Conservation (phyloP, 2,888 invertebrate genomes). For the Nymphalis urticae region DNA sequence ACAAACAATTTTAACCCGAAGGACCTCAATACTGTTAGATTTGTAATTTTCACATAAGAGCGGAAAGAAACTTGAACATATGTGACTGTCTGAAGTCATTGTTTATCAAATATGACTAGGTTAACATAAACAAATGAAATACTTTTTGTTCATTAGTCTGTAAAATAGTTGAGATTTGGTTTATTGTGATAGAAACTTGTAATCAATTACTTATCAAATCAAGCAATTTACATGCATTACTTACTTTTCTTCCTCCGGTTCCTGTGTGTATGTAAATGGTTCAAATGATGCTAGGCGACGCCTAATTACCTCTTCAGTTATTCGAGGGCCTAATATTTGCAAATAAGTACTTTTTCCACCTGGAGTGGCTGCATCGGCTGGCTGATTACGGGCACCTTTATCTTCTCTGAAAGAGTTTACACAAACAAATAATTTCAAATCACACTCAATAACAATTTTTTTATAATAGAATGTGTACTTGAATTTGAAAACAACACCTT, state of each 20-base stretch:
- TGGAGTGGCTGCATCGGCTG: constrained; percentile 52
- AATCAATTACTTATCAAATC: not conserved
- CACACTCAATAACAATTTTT: not conserved
- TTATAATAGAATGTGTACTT: not conserved
- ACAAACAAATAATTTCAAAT: too few relatives aligned
- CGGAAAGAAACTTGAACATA: too few relatives aligned
- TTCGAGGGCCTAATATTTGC: constrained; percentile 61
- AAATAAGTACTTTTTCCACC: constrained; percentile 56
- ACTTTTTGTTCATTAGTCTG: too few relatives aligned
- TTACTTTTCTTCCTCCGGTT: constrained; percentile 72
- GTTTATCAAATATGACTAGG: too few relatives aligned
- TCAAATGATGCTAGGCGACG: constrained; percentile 67
- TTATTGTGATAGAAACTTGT: too few relatives aligned
- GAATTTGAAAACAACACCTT: too few relatives aligned
- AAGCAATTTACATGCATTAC: constrained; percentile 29
- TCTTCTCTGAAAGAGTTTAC: constrained; percentile 55
- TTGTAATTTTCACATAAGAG: too few relatives aligned
- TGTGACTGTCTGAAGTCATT: too few relatives aligned
- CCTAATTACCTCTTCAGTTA: constrained; percentile 72
- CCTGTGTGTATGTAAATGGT: constrained; percentile 69
- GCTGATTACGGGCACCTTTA: constrained; percentile 51
- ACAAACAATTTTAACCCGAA: too few relatives aligned
- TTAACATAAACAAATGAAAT: too few relatives aligned
- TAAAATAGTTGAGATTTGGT: too few relatives aligned
- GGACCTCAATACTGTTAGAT: too few relatives aligned